Evolutionary conservation across 2,888 invertebrate genomes (phyloP).

Genomic region (Teinopalpus imperialis): DNA sequence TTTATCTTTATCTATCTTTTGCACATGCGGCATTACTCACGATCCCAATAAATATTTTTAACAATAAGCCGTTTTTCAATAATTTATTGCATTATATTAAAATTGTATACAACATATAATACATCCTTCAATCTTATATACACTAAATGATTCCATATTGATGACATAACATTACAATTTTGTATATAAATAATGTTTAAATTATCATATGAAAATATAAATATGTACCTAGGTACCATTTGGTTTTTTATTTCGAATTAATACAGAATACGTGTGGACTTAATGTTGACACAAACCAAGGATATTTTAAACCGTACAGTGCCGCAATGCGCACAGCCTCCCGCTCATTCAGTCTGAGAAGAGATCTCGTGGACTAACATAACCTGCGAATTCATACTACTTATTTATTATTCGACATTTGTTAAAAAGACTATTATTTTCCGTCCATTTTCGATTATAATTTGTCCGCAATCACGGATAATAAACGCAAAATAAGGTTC

Average conservation of each 20-base stretch:
- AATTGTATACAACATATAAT: too few relatives aligned
- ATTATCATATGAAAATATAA: too few relatives aligned
- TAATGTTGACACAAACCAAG: constrained; percentile 12
- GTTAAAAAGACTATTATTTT: constrained; percentile 25
- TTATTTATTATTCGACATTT: background rate
- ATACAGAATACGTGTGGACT: too few relatives aligned
- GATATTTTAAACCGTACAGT: constrained; percentile 56
- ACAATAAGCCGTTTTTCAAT: constrained; percentile 46
- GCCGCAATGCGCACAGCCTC: constrained; percentile 81
- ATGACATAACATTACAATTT: too few relatives aligned
- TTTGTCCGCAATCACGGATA: constrained; percentile 52
- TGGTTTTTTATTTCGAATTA: too few relatives aligned
- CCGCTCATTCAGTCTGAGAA: constrained; percentile 64
- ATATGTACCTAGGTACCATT: too few relatives aligned
- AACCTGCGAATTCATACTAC: constrained; percentile 48
- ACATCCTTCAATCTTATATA: too few relatives aligned
- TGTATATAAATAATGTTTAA: too few relatives aligned
- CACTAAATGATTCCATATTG: too few relatives aligned
- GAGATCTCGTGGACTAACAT: constrained; percentile 67
- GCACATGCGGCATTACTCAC: constrained; percentile 40
- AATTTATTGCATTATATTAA: too few relatives aligned
- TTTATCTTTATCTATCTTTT: too few relatives aligned
- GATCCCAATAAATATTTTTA: constrained; percentile 48
- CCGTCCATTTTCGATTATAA: constrained; percentile 34
- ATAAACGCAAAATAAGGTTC: constrained; percentile 59